These are phyloP conservation scores for Chelon labrosus DNA, from an alignment of 2,797 vertebrate species.

Conservation along the genomic window DNA sequence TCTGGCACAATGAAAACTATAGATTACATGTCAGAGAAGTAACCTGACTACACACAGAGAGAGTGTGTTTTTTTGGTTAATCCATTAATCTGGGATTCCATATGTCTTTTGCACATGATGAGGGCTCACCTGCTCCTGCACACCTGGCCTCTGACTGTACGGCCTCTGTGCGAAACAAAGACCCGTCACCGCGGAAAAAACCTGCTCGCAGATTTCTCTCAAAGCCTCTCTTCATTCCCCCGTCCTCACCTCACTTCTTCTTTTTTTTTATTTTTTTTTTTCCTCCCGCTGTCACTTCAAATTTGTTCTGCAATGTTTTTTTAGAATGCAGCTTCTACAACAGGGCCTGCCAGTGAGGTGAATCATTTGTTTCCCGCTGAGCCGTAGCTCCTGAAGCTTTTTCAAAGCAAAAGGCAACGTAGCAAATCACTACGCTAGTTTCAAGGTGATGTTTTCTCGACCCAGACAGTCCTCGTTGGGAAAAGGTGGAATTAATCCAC, in stretches of 20 bases:
- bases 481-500: constrained; percentile 36
- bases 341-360: constrained; percentile 2
- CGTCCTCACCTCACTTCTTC: not conserved
- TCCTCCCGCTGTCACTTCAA: constrained; percentile 23
- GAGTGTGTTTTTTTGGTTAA: constrained; percentile 9
- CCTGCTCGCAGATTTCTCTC: constrained; percentile 21
- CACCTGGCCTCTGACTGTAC: constrained; percentile 58
- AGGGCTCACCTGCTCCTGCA: constrained; percentile 67
- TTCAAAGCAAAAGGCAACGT: constrained; percentile 10
- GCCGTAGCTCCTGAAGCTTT: not conserved
- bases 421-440: not conserved
- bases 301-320: constrained; percentile 28
- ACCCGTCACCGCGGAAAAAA: constrained; percentile 23
- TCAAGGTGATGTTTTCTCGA: constrained; percentile 1
- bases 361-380: constrained; percentile 9
- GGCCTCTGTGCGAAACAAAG: constrained; percentile 40
- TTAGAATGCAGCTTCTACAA: constrained; percentile 29
- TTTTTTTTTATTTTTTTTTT: constrained; percentile 4
- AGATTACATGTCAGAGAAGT: not conserved
- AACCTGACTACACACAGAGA: not conserved
- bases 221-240: constrained; percentile 43
- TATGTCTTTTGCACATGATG: constrained; percentile 23
- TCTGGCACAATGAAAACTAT: not conserved
- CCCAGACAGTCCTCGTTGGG: not conserved
- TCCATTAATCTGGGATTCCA: constrained; percentile 17